phyloP scores from a whole-genome alignment of 2,113 vertebrate species.

The Campylorhamphus procurvoides region DNA sequence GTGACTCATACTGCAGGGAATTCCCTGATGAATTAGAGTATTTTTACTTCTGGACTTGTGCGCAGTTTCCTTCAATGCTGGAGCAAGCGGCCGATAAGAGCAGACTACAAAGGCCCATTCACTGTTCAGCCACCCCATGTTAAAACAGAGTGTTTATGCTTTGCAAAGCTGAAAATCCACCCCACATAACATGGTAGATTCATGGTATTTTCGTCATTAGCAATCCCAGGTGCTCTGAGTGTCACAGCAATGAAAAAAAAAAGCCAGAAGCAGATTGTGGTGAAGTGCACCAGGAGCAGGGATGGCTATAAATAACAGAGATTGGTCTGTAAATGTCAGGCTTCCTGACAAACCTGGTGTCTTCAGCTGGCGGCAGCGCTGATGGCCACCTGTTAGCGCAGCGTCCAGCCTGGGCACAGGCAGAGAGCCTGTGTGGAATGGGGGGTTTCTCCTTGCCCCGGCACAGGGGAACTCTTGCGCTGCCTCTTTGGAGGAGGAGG shows the following conservation, averaged over 20 bases:
- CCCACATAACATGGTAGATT: neutral
- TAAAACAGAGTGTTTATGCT: neutral
- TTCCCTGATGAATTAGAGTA: conserved; percentile 90
- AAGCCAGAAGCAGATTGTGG: neutral
- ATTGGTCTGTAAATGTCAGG: conserved; percentile 1
- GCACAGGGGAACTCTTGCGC: fast-evolving
- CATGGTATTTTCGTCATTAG: neutral
- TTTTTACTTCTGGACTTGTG: conserved; percentile 87
- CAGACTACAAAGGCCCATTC: conserved; percentile 65
- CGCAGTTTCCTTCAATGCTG: conserved; percentile 76
- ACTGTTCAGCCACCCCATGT: neutral
- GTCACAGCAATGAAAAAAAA: fast-evolving
- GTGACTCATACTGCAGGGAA: conserved; percentile 92
- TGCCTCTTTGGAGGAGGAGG: neutral
- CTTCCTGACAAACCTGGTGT: conserved; percentile 5
- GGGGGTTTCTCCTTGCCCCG: neutral
- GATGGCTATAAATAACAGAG: conserved; percentile 10
- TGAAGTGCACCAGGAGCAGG: neutral
- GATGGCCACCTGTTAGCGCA: neutral
- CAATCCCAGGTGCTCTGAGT: neutral
- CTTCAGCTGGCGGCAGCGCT: neutral
- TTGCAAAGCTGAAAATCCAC: conserved; percentile 1
- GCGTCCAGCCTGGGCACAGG: fast-evolving
- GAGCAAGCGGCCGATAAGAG: conserved; percentile 69
- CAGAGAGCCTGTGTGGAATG: fast-evolving